Evolutionary conservation across 2,888 invertebrate species (phyloP).

Genomic region (Erpobdella octoculata): DNA sequence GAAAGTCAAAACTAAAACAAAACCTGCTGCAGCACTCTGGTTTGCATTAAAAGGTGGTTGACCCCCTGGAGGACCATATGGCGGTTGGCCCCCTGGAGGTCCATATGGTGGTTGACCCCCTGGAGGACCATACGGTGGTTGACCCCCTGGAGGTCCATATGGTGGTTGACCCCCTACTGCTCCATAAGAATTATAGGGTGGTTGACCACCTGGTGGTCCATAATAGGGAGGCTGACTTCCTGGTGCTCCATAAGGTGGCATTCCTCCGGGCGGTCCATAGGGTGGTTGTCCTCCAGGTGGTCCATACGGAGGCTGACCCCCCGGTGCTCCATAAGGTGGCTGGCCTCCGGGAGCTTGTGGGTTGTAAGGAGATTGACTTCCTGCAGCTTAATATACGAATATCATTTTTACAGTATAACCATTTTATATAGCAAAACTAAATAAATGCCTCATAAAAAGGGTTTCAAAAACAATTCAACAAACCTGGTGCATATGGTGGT

Average conservation of each 20-base stretch:
- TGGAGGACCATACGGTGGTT: no score
- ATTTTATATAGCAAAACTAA: neutral
- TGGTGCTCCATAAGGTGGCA: neutral
- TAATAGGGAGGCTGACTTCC: neutral
- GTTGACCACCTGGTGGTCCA: no score
- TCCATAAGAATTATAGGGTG: neutral
- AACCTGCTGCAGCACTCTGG: neutral
- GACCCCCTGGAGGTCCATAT: no score
- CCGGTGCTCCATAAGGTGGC: neutral
- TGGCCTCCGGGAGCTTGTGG: neutral
- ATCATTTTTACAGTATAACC: no score
- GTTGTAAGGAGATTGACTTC: neutral
- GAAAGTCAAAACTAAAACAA: neutral
- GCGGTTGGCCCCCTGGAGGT: neutral
- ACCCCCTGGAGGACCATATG: neutral
- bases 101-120: neutral
- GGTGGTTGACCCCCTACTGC: neutral
- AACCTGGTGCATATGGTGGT: constrained; percentile 3
- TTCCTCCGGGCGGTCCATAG: neutral
- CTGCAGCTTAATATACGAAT: no score
- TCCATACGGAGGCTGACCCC: constrained; percentile 3
- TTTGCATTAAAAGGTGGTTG: neutral
- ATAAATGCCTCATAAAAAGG: neutral
- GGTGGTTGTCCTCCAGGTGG: constrained; percentile 4
- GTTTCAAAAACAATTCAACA: neutral